Evolutionary conservation across 2,888 invertebrate species (phyloP).

Genomic region (Stratiomys singularior): DNA sequence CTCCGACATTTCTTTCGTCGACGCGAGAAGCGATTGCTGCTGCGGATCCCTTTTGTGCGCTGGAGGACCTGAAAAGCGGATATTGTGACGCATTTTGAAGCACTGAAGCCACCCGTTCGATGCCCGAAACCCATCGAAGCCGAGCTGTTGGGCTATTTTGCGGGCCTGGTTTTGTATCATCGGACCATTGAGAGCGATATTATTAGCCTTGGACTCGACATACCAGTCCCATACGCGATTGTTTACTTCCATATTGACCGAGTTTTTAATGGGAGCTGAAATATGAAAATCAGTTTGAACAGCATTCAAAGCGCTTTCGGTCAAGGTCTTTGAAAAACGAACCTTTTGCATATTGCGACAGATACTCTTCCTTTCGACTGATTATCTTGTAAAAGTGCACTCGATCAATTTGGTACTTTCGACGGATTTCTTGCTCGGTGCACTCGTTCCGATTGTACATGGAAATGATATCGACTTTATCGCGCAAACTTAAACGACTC

Average conservation of each 20-base stretch:
- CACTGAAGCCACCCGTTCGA: conserved; percentile 44
- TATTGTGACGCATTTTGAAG: conserved; percentile 42
- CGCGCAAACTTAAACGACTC: conserved; percentile 21
- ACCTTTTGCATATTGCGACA: conserved; percentile 39
- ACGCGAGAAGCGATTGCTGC: not conserved
- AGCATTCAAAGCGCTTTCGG: not conserved
- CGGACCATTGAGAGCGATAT: conserved; percentile 37
- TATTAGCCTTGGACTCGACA: conserved; percentile 39
- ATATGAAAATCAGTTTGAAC: conserved; percentile 9
- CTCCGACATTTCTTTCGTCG: conserved; percentile 7
- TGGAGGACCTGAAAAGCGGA: conserved; percentile 30
- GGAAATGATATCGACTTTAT: conserved; percentile 38
- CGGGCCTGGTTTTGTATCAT: conserved; percentile 38
- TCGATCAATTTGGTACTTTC: conserved; percentile 31
- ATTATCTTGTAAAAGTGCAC: conserved; percentile 34
- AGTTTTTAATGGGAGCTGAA: conserved; percentile 40
- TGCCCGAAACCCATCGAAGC: conserved; percentile 34
- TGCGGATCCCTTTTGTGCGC: conserved; percentile 32
- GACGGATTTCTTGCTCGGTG: conserved; percentile 27
- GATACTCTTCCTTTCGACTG: conserved; percentile 38
- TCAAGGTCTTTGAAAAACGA: conserved; percentile 17
- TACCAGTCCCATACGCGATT: conserved; percentile 43
- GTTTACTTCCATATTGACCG: conserved; percentile 38
- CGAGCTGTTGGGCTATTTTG: conserved; percentile 33
- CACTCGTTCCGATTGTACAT: conserved; percentile 31